Evolutionary conservation across 2,888 invertebrate genomes (phyloP).

Genomic region (Carpatolechia fugitivella): DNA sequence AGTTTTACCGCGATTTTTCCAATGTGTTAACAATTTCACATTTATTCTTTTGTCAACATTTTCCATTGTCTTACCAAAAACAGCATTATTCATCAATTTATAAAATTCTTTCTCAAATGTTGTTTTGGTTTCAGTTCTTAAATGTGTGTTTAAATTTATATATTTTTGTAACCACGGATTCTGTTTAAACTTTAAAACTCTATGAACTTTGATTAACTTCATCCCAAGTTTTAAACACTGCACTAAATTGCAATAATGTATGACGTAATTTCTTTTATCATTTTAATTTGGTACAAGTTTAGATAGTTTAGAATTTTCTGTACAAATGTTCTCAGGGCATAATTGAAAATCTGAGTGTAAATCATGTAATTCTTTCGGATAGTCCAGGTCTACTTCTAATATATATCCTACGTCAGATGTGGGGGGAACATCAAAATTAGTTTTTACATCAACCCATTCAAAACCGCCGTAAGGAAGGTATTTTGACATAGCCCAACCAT

Average conservation of each 20-base stretch:
- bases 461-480: slow-evolving; percentile 34
- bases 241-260: slow-evolving; percentile 31
- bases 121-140: slow-evolving; percentile 33
- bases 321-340: slow-evolving; percentile 21
- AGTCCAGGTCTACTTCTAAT: slow-evolving; percentile 37
- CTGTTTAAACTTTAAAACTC: slow-evolving; percentile 40
- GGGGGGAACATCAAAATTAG: slow-evolving; percentile 18
- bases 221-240: slow-evolving; percentile 29
- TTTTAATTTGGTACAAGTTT: slow-evolving; percentile 26
- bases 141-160: slow-evolving; percentile 47
- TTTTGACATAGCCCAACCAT: slow-evolving; percentile 42
- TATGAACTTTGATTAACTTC: slow-evolving; percentile 25
- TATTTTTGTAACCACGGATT: slow-evolving; percentile 43
- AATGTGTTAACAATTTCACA: slow-evolving; percentile 39
- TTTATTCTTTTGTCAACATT: slow-evolving; percentile 38
- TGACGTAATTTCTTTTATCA: slow-evolving; percentile 25
- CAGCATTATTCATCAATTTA: slow-evolving; percentile 49
- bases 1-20: slow-evolving; percentile 32
- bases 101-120: slow-evolving; percentile 50
- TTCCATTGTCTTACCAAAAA: slow-evolving; percentile 49
- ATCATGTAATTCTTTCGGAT: slow-evolving; percentile 32
- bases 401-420: slow-evolving; percentile 24
- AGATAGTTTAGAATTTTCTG: slow-evolving; percentile 10
- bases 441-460: slow-evolving; percentile 30
- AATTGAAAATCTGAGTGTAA: slow-evolving; percentile 34